Evolutionary conservation across 1,140 invertebrate species (phyloP).

Genomic region (Bombus sibiricus): DNA sequence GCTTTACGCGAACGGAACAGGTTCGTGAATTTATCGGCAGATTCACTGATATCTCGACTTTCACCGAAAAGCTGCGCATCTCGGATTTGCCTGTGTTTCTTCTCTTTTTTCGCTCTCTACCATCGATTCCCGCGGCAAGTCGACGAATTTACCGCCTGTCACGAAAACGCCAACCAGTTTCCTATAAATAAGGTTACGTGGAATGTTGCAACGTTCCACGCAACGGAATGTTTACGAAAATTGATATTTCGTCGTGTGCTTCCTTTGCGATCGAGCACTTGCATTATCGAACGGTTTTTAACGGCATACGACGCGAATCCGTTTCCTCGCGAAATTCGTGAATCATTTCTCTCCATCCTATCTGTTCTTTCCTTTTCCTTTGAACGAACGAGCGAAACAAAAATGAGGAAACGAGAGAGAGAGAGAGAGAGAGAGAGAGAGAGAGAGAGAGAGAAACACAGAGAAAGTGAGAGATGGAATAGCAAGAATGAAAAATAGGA

Average conservation of each 20-base stretch:
- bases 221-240: not conserved
- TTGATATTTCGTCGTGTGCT: not conserved
- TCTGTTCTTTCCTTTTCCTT: not conserved
- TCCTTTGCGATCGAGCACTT: not conserved
- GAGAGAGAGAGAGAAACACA: too few species aligned
- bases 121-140: not conserved
- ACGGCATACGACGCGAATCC: not conserved
- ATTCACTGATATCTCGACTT: slow-evolving; percentile 39
- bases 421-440: too few species aligned
- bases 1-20: slow-evolving; percentile 1
- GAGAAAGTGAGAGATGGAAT: not conserved
- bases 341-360: not conserved
- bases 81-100: not conserved
- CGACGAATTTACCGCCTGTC: slow-evolving; percentile 8
- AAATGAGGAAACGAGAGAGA: not conserved
- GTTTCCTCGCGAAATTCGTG: not conserved
- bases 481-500: not conserved
- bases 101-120: not conserved
- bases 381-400: not conserved
- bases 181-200: not conserved
- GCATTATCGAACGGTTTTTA: not conserved
- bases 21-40: slow-evolving; percentile 21
- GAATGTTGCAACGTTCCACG: not conserved
- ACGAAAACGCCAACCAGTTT: not conserved
- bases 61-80: slow-evolving; percentile 6